A percentile compares a stretch with the other conserved stretches of the same genome.
These are phyloP conservation scores for Mirounga angustirostris DNA, from an alignment of 2,113 vertebrate species.

Conservation along the genomic window DNA sequence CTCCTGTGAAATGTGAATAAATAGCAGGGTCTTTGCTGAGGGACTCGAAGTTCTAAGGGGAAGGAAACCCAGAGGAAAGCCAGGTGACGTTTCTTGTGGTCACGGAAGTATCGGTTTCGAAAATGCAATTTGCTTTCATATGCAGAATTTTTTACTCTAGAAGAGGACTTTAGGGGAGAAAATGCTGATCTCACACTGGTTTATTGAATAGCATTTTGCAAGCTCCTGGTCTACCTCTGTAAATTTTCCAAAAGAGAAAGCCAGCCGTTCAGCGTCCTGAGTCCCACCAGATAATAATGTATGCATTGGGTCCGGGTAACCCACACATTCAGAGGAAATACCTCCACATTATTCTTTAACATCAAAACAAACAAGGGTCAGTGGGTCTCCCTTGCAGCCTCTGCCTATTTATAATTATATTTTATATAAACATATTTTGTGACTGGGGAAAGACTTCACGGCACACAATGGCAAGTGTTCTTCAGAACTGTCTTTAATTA, in stretches of 20 bases:
- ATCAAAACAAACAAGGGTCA: slow-evolving; percentile 82
- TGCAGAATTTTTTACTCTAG: slow-evolving; percentile 69
- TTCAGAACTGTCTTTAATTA: slow-evolving; percentile 90
- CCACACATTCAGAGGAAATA: slow-evolving; percentile 29
- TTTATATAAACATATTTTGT: slow-evolving; percentile 86
- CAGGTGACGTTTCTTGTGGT: neutral
- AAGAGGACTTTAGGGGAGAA: slow-evolving; percentile 65
- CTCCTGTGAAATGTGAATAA: neutral
- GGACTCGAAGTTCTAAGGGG: neutral
- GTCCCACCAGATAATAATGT: neutral
- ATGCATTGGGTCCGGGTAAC: neutral
- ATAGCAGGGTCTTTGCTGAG: neutral
- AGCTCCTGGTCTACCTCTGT: neutral
- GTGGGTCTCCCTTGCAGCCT: slow-evolving; percentile 78
- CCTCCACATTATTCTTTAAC: slow-evolving; percentile 64
- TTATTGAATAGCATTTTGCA: slow-evolving; percentile 35
- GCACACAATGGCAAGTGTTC: slow-evolving; percentile 86
- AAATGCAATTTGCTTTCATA: slow-evolving; percentile 68
- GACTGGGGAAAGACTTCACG: slow-evolving; percentile 78
- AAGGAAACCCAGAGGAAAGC: neutral
- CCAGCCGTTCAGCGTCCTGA: rapidly evolving
- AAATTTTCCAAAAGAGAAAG: slow-evolving; percentile 40
- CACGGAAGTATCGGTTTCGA: slow-evolving; percentile 48
- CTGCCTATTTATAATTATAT: slow-evolving; percentile 84
- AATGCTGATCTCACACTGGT: slow-evolving; percentile 57